Evolutionary conservation across 2,888 invertebrate species (phyloP), one percentile per base, ranked within the genome.

Genomic region (Halictus ligatus): DNA sequence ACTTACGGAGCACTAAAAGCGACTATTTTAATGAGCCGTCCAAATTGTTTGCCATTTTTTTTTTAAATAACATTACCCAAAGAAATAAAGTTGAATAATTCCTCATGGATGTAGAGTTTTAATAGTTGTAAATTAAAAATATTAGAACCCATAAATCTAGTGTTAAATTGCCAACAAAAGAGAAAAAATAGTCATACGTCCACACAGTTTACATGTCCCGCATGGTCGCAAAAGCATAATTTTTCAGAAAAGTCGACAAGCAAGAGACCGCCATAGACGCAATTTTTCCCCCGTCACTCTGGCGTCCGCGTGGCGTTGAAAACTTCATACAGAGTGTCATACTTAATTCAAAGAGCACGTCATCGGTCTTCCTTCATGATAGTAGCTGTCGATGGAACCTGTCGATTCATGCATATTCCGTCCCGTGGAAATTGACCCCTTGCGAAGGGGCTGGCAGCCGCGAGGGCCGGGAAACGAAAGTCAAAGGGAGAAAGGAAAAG

Each of bases 381-480:
- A 29, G 29, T 64, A 64, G 54, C 60, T 48, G 58, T 69, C 71
- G 48, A 80, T 71, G 81, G 43, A 76, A 76, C 75, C 75, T 72
- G 75, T 50, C 43, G 40, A 54, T 50, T 81, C 50, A 7, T 71
- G 67, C 67, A 67, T 67, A 35, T 67, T 67, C 67, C 60, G 60
- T 10, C 18, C 67, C 18, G 35, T 18, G 67, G 35, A 67, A 67
- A 67, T 67, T 67, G 67, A 64, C 67, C 67, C 67, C 67, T 67
- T 25, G 60, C 67, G 67, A 35, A 21, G 35, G 67, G 35, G 18
- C 35, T 67, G 29, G 21, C 54, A 21, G 8, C 3, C 25, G 25
- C 60, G 2, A 25, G 60, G 15, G 35, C 25, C 25, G 25, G 25
- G 35, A 18, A 18, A 15, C 8, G 60, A 67, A 18, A 67, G 67